A percentile compares a stretch with the other conserved stretches of the same genome.
These are phyloP conservation scores for Mystacides longicornis DNA, from an alignment of 2,888 invertebrate species.

Conservation along the genomic window DNA sequence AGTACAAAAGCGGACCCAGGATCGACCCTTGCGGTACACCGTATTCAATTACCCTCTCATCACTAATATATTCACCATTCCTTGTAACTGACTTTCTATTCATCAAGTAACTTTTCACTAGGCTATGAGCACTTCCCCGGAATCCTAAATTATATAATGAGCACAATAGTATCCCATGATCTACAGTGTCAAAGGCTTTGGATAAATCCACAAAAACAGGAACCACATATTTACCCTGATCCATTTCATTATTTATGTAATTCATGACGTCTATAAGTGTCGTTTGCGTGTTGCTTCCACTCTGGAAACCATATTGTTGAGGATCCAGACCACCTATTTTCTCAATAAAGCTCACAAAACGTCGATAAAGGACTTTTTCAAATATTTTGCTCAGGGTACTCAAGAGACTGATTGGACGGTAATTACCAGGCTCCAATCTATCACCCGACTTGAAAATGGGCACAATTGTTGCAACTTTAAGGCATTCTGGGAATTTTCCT, in stretches of 20 bases:
- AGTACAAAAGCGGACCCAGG: too few species aligned
- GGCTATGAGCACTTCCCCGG: too few species aligned
- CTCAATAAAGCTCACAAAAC: neutral
- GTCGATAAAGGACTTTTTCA: neutral
- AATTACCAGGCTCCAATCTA: neutral
- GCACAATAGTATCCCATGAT: too few species aligned
- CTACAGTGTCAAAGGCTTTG: too few species aligned
- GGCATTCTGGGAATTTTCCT: neutral
- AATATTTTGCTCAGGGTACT: neutral
- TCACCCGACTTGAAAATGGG: neutral
- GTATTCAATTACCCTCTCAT: too few species aligned
- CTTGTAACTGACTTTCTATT: too few species aligned
- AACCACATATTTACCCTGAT: neutral
- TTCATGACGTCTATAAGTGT: neutral
- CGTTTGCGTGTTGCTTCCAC: neutral
- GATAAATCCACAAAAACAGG: too few species aligned
- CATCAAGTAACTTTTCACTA: too few species aligned
- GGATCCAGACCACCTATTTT: neutral
- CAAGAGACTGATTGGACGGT: neutral
- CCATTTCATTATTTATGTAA: neutral
- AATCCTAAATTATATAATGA: too few species aligned
- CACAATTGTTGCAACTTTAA: neutral
- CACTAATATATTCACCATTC: too few species aligned
- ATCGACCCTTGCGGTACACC: too few species aligned
- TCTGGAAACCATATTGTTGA: neutral